These are phyloP conservation scores for Tribolium castaneum DNA, from an alignment of 1,140 invertebrate genomes.

Conservation along the genomic window DNA sequence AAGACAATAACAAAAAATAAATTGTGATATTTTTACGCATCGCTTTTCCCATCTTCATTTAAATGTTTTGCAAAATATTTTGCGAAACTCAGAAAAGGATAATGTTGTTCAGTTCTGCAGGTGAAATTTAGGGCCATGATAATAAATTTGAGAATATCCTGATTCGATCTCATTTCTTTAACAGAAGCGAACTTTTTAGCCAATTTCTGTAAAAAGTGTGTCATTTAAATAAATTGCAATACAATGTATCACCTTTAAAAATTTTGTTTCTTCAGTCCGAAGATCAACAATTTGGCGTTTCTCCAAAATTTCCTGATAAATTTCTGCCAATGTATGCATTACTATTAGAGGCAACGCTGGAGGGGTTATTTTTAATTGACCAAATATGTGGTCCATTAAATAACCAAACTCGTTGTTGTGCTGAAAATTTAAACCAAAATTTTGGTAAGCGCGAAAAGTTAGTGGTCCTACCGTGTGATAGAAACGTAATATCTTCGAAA, in stretches of 20 bases:
- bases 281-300: conserved; percentile 14
- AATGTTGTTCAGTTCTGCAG: background rate
- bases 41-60: conserved; percentile 11
- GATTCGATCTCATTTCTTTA: background rate
- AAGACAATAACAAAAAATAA: background rate
- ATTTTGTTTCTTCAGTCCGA: background rate
- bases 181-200: conserved; percentile 5
- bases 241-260: background rate
- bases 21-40: conserved; percentile 20
- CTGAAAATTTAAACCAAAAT: conserved; percentile 1
- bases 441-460: background rate
- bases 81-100: conserved; percentile 11
- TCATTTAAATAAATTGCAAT: too few species aligned
- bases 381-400: conserved; percentile 11
- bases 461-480: conserved; percentile 27
- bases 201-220: background rate
- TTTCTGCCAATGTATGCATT: conserved; percentile 26
- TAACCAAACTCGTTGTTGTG: conserved; percentile 28
- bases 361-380: background rate
- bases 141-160: conserved; percentile 6
- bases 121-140: conserved; percentile 11
- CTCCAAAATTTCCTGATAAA: conserved; percentile 29
- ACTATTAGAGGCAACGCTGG: conserved; percentile 7
- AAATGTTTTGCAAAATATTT: conserved; percentile 29
- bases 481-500: conserved; percentile 31